phyloP scores from a whole-genome alignment of 2,888 invertebrate genomes.

The Tipula confusa region DNA sequence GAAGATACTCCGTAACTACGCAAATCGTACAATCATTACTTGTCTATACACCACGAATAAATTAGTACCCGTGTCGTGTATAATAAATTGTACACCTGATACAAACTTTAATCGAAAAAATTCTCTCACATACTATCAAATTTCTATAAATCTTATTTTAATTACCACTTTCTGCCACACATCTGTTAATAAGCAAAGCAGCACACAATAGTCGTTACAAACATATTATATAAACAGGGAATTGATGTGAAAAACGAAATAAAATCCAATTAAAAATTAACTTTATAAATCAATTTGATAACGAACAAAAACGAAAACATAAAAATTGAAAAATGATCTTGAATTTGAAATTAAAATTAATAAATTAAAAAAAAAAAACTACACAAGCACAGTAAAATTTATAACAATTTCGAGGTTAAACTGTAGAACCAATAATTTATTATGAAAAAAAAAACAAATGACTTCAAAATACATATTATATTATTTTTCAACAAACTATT shows the following conservation, averaged over 20 bases:
- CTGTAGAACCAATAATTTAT: constrained; percentile 9
- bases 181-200: background rate
- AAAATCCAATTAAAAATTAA: constrained; percentile 12
- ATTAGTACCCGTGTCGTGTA: too few species aligned
- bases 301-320: constrained; percentile 6
- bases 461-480: constrained; percentile 5
- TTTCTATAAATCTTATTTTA: constrained; percentile 14
- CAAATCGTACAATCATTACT: too few species aligned
- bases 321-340: constrained; percentile 25
- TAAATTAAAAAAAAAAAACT: background rate
- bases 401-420: constrained; percentile 25
- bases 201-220: background rate
- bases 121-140: background rate
- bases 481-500: constrained; percentile 16
- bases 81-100: background rate
- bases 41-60: too few species aligned
- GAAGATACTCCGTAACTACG: too few species aligned
- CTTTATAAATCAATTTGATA: constrained; percentile 20
- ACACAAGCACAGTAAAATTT: background rate
- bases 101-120: background rate
- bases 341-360: constrained; percentile 20
- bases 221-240: background rate
- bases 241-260: background rate
- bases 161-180: constrained; percentile 12
- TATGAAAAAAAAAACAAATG: constrained; percentile 4